phyloP scores from a whole-genome alignment of 2,113 vertebrate genomes.

The Oostethus manadensis region DNA sequence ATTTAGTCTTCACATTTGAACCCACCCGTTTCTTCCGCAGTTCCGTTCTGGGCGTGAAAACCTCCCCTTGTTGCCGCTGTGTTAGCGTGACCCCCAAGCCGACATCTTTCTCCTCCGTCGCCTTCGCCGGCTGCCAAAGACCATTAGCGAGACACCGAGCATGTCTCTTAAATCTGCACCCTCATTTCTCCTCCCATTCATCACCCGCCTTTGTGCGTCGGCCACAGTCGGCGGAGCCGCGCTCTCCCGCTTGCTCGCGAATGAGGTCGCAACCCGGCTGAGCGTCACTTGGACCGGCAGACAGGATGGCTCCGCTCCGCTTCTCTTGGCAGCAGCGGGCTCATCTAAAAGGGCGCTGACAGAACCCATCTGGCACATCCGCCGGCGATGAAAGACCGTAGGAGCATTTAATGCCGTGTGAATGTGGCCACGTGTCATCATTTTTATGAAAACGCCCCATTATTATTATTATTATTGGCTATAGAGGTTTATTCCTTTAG shows the following conservation, averaged over 20 bases:
- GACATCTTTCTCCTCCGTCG: neutral
- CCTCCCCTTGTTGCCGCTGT: slow-evolving; percentile 9
- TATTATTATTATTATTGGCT: neutral
- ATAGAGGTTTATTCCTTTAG: no score
- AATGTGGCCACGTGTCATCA: slow-evolving; percentile 1
- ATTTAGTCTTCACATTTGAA: neutral
- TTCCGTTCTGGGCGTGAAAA: slow-evolving; percentile 1
- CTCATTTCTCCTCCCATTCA: slow-evolving; percentile 12
- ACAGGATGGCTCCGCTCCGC: slow-evolving; percentile 23
- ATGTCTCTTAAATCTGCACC: slow-evolving; percentile 8
- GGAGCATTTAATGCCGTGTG: slow-evolving; percentile 12
- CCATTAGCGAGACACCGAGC: slow-evolving; percentile 5
- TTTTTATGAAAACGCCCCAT: neutral
- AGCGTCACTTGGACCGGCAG: slow-evolving; percentile 36
- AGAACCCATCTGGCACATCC: slow-evolving; percentile 12
- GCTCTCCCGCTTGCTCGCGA: slow-evolving; percentile 12
- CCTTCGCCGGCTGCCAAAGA: slow-evolving; percentile 3
- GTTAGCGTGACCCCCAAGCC: slow-evolving; percentile 20
- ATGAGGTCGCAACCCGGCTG: slow-evolving; percentile 45
- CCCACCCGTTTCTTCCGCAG: neutral
- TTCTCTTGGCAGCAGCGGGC: slow-evolving; percentile 24
- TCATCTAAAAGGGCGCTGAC: slow-evolving; percentile 36
- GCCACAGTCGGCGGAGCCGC: neutral
- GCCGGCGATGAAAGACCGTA: neutral
- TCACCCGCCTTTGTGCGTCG: slow-evolving; percentile 9